Evolutionary conservation across 37 sponge, comb jelly and placozoan genomes (phyloP).

Genomic region (Halichondria panicea): DNA sequence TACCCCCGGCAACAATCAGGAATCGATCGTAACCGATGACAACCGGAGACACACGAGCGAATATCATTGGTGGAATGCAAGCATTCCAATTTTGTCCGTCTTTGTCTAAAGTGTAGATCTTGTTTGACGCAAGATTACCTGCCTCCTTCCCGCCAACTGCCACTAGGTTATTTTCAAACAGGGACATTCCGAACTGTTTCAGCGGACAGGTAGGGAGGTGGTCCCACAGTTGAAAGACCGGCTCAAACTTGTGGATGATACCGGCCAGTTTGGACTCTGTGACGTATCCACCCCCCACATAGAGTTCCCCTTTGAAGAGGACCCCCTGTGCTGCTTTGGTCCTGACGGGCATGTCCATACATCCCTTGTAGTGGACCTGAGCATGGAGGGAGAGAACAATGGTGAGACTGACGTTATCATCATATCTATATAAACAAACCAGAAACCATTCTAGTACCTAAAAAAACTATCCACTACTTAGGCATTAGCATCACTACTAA

Average conservation of each 20-base stretch:
- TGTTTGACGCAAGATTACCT: not conserved
- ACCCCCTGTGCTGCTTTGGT: not conserved
- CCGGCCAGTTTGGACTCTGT: not conserved
- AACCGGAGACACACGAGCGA: not conserved
- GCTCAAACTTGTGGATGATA: not conserved
- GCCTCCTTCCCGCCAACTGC: slow-evolving; percentile 1
- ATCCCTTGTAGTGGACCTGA: too few species aligned
- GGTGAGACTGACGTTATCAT: too few species aligned
- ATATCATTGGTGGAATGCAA: not conserved
- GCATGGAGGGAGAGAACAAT: too few species aligned
- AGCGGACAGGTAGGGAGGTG: not conserved
- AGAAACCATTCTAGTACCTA: too few species aligned
- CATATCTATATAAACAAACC: too few species aligned
- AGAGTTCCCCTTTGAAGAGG: not conserved
- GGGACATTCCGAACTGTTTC: slow-evolving; percentile 2
- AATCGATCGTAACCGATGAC: not conserved
- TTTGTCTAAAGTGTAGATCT: not conserved
- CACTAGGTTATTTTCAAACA: not conserved
- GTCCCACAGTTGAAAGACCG: slow-evolving; percentile 6
- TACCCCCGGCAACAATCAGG: slow-evolving; percentile 8
- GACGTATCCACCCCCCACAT: not conserved
- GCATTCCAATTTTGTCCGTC: not conserved
- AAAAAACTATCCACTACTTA: too few species aligned
- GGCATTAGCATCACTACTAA: too few species aligned
- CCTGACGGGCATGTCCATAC: not conserved